These are phyloP conservation scores for Artemia sinica DNA, from an alignment of 2,888 invertebrate species.

Conservation along the genomic window DNA sequence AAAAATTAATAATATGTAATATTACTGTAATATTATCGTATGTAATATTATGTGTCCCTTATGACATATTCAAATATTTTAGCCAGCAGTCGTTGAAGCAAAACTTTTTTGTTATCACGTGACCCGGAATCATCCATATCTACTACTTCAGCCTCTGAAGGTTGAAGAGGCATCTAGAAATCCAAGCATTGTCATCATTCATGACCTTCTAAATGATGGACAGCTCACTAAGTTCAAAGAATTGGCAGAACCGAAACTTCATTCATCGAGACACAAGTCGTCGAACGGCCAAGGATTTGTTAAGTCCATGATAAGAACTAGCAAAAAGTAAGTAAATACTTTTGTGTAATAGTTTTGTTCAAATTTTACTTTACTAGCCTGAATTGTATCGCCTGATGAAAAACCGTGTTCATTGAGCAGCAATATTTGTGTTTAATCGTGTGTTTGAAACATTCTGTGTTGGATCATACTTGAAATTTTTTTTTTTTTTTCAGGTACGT, in stretches of 20 bases:
- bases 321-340: conserved; percentile 27
- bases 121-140: conserved; percentile 19
- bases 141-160: conserved; percentile 25
- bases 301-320: conserved; percentile 27
- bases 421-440: too few species aligned
- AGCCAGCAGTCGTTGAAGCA: conserved; percentile 23
- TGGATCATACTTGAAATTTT: too few species aligned
- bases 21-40: neutral
- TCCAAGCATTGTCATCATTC: conserved; percentile 28
- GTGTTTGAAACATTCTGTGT: too few species aligned
- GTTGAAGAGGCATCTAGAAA: conserved; percentile 28
- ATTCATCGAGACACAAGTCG: conserved; percentile 26
- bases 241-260: conserved; percentile 28
- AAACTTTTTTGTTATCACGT: conserved; percentile 22
- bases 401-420: too few species aligned
- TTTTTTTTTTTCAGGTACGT: too few species aligned
- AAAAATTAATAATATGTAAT: too few species aligned
- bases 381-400: too few species aligned
- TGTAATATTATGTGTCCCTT: too few species aligned
- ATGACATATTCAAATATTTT: neutral
- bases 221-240: conserved; percentile 27
- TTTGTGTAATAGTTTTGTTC: too few species aligned
- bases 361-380: too few species aligned
- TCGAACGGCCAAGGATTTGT: conserved; percentile 27
- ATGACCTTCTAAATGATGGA: conserved; percentile 27